Conservation (phyloP, 2,797 vertebrate species). For the Rhodeus uyekii region DNA sequence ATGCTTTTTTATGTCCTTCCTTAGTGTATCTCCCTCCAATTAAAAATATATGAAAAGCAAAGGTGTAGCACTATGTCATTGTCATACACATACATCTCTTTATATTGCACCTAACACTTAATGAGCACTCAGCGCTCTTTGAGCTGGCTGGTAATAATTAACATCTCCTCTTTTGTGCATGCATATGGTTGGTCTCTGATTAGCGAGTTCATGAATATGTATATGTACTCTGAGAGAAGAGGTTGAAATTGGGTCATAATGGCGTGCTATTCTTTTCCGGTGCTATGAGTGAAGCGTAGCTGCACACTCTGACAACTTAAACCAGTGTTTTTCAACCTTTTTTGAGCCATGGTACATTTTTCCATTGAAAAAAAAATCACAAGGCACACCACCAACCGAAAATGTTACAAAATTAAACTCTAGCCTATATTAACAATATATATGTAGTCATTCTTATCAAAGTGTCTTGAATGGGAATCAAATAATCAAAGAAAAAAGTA, state of each 20-base stretch:
- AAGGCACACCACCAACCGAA: too few relatives aligned
- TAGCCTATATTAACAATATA: too few relatives aligned
- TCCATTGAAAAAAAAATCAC: too few relatives aligned
- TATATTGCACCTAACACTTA: slow-evolving; percentile 15
- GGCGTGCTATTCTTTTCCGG: slow-evolving; percentile 26
- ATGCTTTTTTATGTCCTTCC: not conserved
- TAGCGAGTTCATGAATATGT: slow-evolving; percentile 51
- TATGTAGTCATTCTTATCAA: too few relatives aligned
- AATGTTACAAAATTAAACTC: too few relatives aligned
- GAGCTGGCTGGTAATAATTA: slow-evolving; percentile 33
- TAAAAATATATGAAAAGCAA: not conserved
- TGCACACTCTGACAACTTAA: slow-evolving; percentile 6
- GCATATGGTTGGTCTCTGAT: slow-evolving; percentile 44
- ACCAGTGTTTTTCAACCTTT: too few relatives aligned
- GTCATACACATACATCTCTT: not conserved
- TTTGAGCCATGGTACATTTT: too few relatives aligned
- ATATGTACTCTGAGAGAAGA: slow-evolving; percentile 22
- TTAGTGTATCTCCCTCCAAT: not conserved
- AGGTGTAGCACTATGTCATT: not conserved
- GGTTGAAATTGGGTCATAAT: slow-evolving; percentile 49
- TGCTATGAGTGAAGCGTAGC: not conserved
- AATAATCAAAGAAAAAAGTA: too few relatives aligned
- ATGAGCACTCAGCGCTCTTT: slow-evolving; percentile 25
- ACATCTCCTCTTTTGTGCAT: slow-evolving; percentile 12
- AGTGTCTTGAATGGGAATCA: too few relatives aligned